Evolutionary conservation across 1,140 invertebrate genomes (phyloP).

Genomic region (Achatina immaculata): DNA sequence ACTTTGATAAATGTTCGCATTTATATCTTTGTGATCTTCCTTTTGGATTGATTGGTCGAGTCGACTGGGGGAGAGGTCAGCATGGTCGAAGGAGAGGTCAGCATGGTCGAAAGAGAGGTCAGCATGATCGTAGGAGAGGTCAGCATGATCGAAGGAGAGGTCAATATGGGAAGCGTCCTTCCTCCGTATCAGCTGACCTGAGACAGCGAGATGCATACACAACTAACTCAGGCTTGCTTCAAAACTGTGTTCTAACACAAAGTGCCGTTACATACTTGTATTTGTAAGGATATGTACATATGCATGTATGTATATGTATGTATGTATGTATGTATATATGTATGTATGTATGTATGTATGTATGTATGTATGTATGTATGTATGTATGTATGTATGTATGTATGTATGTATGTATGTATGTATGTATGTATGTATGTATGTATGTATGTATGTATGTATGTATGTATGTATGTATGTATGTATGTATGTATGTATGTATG

Average conservation of each 20-base stretch:
- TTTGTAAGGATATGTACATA: background rate
- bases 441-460: background rate
- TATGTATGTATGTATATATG: conserved; percentile 8
- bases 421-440: background rate
- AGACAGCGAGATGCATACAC: too few species aligned
- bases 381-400: background rate
- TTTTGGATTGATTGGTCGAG: background rate
- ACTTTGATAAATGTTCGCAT: background rate
- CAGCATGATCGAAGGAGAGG: background rate
- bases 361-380: background rate
- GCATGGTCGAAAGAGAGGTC: too few species aligned
- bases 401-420: background rate
- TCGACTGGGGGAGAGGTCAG: background rate
- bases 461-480: background rate
- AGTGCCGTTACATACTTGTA: background rate
- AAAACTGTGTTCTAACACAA: background rate
- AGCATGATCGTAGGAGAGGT: background rate
- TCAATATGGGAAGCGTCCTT: background rate
- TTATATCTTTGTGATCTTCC: background rate
- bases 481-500: background rate
- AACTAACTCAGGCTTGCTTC: too few species aligned
- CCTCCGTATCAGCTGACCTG: too few species aligned
- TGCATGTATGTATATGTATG: conserved; percentile 1
- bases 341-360: background rate
- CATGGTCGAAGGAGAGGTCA: background rate